These are phyloP conservation scores for Puma concolor DNA, from an alignment of 2,113 vertebrate genomes.

Conservation along the genomic window DNA sequence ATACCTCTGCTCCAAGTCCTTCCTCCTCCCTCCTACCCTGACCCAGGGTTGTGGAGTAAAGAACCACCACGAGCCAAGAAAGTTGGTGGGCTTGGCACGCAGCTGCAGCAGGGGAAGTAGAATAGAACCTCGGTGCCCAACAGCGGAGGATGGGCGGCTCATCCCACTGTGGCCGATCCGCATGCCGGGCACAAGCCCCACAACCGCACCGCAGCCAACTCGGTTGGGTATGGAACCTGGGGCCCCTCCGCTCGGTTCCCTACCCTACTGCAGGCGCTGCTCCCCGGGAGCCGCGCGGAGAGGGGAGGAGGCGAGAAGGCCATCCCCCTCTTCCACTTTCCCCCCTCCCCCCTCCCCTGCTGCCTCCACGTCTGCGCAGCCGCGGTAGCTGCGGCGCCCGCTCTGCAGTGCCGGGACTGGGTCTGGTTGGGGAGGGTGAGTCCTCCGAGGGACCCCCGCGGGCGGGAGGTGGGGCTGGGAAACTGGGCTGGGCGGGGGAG, in stretches of 20 bases:
- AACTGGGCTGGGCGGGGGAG: background rate
- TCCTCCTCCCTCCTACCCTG: background rate
- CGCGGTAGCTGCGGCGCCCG: background rate
- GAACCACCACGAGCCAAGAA: rapidly evolving
- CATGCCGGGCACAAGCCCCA: rapidly evolving
- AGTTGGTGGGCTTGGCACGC: background rate
- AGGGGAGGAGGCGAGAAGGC: no score
- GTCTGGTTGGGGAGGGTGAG: slow-evolving; percentile 66
- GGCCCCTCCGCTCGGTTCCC: no score
- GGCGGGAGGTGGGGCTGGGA: background rate
- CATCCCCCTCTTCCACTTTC: background rate
- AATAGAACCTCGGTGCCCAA: background rate
- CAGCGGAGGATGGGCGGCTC: background rate
- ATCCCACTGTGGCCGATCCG: background rate
- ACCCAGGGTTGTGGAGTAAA: rapidly evolving
- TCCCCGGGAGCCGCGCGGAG: background rate
- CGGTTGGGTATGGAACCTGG: background rate
- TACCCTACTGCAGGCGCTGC: background rate
- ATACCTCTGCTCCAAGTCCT: background rate
- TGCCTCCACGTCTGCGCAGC: slow-evolving; percentile 64
- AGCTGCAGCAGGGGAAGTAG: background rate
- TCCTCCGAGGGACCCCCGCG: background rate
- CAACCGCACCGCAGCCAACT: background rate
- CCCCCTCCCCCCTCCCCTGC: background rate
- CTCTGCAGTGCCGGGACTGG: background rate